Percentiles rank a stretch among this genome's conserved stretches.
These are phyloP conservation scores for Eleginops maclovinus DNA, from an alignment of 2,113 vertebrate species.

Conservation along the genomic window DNA sequence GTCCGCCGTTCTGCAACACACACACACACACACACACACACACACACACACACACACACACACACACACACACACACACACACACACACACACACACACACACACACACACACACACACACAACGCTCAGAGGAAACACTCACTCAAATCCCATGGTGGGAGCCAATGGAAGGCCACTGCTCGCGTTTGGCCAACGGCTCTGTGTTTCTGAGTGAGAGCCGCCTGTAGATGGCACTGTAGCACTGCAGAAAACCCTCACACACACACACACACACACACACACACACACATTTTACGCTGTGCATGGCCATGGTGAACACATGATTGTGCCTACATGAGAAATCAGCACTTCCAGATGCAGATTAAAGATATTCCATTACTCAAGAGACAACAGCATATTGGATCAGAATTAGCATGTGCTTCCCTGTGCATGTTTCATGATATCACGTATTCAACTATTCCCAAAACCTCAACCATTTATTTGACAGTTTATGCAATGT, in stretches of 20 bases:
- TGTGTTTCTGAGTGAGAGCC: background rate
- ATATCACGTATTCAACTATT: constrained; percentile 47
- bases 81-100: background rate
- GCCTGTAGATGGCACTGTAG: constrained; percentile 82
- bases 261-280: too few species aligned
- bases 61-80: constrained; percentile 3
- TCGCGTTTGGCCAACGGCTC: constrained; percentile 49
- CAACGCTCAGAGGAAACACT: constrained; percentile 41
- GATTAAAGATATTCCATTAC: constrained; percentile 14
- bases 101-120: background rate
- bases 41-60: constrained; percentile 16
- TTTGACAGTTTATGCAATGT: constrained; percentile 60
- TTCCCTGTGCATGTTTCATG: background rate
- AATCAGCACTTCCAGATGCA: constrained; percentile 7
- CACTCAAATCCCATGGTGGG: constrained; percentile 67
- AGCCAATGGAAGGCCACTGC: constrained; percentile 64
- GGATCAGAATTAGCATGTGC: background rate
- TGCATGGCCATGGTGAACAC: constrained; percentile 17
- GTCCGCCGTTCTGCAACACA: constrained; percentile 32
- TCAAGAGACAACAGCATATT: background rate
- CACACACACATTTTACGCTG: background rate
- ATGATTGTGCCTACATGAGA: constrained; percentile 20
- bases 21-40: constrained; percentile 14
- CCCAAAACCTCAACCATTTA: background rate
- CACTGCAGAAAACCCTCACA: constrained; percentile 46